A percentile compares a stretch with the other conserved stretches of the same genome.
These are phyloP conservation scores for Panagrolaimus sp. DNA, from an alignment of 1,140 invertebrate genomes.

Conservation along the genomic window DNA sequence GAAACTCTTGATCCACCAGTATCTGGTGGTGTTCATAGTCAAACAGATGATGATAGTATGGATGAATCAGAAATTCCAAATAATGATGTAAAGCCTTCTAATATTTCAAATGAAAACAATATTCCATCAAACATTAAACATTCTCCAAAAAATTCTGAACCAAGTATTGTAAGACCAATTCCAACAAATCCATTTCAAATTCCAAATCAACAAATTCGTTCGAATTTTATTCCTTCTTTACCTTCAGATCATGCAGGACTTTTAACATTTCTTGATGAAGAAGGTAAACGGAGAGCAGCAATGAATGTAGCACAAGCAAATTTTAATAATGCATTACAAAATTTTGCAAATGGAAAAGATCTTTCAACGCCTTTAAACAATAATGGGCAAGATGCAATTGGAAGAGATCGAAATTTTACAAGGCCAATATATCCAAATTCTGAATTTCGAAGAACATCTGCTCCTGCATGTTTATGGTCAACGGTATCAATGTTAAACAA, in stretches of 20 bases:
- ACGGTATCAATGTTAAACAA: conserved; percentile 4
- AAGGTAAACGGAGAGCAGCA: neutral
- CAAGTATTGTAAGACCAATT: neutral
- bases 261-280: conserved; percentile 5
- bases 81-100: neutral
- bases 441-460: neutral
- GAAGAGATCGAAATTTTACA: too few species aligned
- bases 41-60: conserved; percentile 11
- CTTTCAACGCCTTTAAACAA: neutral
- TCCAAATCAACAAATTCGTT: neutral
- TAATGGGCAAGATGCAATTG: neutral
- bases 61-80: conserved; percentile 7
- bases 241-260: neutral
- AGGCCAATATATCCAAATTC: conserved; percentile 10
- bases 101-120: neutral
- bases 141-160: neutral
- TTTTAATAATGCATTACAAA: neutral
- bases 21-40: conserved; percentile 1
- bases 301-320: neutral
- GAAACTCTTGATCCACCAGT: neutral
- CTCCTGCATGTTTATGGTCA: conserved; percentile 10
- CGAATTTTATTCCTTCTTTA: neutral
- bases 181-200: conserved; percentile 2
- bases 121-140: neutral
- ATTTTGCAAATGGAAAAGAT: neutral